Percentiles rank a stretch among this genome's conserved stretches.
These are phyloP conservation scores for Mohoua ochrocephala DNA, from an alignment of 2,113 vertebrate genomes.

Conservation along the genomic window DNA sequence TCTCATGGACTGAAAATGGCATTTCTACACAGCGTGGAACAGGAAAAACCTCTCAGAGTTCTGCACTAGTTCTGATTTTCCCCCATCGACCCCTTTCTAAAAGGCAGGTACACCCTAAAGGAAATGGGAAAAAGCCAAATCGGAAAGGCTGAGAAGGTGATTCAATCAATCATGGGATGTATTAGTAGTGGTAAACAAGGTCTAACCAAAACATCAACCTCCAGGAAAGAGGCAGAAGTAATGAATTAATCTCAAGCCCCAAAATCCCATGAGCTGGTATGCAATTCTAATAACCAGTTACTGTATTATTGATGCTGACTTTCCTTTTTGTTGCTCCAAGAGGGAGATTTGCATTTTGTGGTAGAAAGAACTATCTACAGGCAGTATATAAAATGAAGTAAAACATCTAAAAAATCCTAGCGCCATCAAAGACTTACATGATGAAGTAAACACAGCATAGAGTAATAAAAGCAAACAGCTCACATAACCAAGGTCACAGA, in stretches of 20 bases:
- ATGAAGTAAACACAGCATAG: not conserved
- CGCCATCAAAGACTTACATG: not conserved
- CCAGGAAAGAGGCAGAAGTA: not conserved
- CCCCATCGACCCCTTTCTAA: not conserved
- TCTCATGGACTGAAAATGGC: not conserved
- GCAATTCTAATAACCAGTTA: slow-evolving; percentile 20
- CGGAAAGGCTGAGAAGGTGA: not conserved
- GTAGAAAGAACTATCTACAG: not conserved
- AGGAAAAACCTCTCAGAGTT: not conserved
- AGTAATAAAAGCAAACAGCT: not conserved
- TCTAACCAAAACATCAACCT: not conserved
- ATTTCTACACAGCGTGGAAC: not conserved
- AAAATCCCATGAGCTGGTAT: not conserved
- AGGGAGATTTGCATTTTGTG: not conserved
- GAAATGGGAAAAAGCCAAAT: not conserved
- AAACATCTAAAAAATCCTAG: not conserved
- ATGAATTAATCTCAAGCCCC: not conserved
- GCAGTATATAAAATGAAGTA: not conserved
- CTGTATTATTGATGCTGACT: slow-evolving; percentile 4
- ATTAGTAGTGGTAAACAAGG: not conserved
- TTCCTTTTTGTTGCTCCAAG: not conserved
- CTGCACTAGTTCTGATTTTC: not conserved
- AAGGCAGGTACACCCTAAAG: not conserved
- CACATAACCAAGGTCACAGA: not conserved
- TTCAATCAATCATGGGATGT: not conserved